Conservation (phyloP, 2,888 invertebrate species). For the Orchestes rusci region DNA sequence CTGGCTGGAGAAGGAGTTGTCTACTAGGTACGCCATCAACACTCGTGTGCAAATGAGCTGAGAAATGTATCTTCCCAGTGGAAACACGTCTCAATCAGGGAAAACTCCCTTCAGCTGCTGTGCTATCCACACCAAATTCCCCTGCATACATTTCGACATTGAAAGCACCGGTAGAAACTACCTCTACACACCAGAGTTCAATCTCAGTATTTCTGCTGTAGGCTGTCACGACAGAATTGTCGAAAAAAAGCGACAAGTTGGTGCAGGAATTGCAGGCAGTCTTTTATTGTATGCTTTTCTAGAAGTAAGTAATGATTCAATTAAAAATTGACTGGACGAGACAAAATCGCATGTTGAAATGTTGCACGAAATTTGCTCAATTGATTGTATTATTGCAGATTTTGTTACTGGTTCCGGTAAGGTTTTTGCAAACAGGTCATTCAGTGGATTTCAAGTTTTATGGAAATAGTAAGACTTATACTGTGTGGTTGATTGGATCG, state of each 20-base stretch:
- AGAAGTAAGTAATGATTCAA: constrained; percentile 31
- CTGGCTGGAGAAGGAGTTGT: constrained; percentile 47
- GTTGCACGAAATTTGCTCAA: too few relatives aligned
- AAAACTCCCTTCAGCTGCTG: constrained; percentile 60
- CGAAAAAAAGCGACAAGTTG: constrained; percentile 34
- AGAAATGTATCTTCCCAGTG: not conserved
- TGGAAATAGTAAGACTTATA: constrained; percentile 33
- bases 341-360: too few relatives aligned
- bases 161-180: constrained; percentile 49
- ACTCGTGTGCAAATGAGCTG: not conserved
- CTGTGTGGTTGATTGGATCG: constrained; percentile 39
- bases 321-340: too few relatives aligned
- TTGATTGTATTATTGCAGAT: too few relatives aligned
- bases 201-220: constrained; percentile 39
- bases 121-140: constrained; percentile 47
- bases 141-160: constrained; percentile 55
- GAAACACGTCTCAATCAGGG: constrained; percentile 34
- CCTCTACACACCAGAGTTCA: constrained; percentile 47
- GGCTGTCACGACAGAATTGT: constrained; percentile 39
- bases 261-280: constrained; percentile 38
- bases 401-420: constrained; percentile 23
- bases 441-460: constrained; percentile 32
- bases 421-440: constrained; percentile 41
- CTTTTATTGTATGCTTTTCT: constrained; percentile 32
- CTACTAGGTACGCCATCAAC: constrained; percentile 36